phyloP scores from a whole-genome alignment of 2,113 vertebrate species.

The Pterophyllum scalare region DNA sequence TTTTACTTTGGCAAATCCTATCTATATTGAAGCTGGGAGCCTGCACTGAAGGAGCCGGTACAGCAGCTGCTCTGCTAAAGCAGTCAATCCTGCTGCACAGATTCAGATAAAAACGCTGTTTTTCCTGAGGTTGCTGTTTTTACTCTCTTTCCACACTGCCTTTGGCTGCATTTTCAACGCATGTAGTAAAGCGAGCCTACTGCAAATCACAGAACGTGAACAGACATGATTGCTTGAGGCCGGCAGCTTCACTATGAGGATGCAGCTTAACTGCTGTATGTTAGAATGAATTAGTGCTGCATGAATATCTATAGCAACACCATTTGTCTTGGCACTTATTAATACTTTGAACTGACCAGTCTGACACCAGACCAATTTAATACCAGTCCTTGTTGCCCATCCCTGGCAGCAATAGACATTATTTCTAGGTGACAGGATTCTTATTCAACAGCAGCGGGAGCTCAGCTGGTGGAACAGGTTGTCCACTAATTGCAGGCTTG shows the following conservation, averaged over 20 bases:
- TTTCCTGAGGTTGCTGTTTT: neutral
- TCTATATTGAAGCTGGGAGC: neutral
- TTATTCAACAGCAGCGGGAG: neutral
- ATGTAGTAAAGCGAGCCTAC: neutral
- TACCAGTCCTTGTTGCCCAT: neutral
- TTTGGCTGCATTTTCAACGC: neutral
- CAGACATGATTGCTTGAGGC: neutral
- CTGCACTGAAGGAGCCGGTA: neutral
- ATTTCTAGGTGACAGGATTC: neutral
- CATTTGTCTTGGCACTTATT: slow-evolving; percentile 2
- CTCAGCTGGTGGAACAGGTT: slow-evolving; percentile 1
- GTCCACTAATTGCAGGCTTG: neutral
- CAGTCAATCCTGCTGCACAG: slow-evolving; percentile 5
- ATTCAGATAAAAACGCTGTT: slow-evolving; percentile 4
- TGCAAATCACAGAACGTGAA: neutral
- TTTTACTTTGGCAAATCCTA: neutral
- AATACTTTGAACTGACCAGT: neutral
- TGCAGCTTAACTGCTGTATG: neutral
- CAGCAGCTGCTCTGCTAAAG: neutral
- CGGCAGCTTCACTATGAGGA: neutral
- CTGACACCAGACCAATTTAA: neutral
- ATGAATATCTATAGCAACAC: neutral
- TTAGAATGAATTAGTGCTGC: neutral
- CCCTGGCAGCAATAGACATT: neutral
- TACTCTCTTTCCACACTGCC: neutral